Conservation (phyloP, 1,140 invertebrate species). For the Drosophila pallidifrons region DNA sequence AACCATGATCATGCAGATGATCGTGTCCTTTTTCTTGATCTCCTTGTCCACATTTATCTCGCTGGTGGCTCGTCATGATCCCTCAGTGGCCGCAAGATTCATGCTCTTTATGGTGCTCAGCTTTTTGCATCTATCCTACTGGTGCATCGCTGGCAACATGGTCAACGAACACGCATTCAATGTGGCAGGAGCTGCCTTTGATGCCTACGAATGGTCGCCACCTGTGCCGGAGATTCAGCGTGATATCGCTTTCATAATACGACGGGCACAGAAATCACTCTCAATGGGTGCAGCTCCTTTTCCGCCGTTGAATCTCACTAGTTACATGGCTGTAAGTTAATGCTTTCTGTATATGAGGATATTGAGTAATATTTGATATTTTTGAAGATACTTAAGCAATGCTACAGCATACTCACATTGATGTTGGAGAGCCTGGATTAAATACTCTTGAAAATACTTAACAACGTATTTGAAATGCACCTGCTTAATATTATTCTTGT, state of each 20-base stretch:
- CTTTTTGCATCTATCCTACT: slow-evolving; percentile 45
- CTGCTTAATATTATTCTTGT: neutral
- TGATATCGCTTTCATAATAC: slow-evolving; percentile 44
- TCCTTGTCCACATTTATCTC: slow-evolving; percentile 52
- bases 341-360: neutral
- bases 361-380: neutral
- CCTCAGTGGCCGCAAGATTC: slow-evolving; percentile 40
- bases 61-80: slow-evolving; percentile 38
- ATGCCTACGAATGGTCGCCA: slow-evolving; percentile 42
- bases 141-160: slow-evolving; percentile 56
- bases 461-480: too few relatives aligned
- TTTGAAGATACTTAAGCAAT: slow-evolving; percentile 58
- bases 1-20: slow-evolving; percentile 49
- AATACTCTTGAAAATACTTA: neutral
- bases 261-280: slow-evolving; percentile 44
- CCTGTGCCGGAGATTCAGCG: slow-evolving; percentile 2
- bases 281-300: slow-evolving; percentile 38
- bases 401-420: slow-evolving; percentile 60
- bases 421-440: slow-evolving; percentile 57
- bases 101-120: slow-evolving; percentile 42
- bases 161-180: slow-evolving; percentile 44
- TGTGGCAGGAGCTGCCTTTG: slow-evolving; percentile 53
- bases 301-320: slow-evolving; percentile 52
- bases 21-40: slow-evolving; percentile 45
- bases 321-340: slow-evolving; percentile 53